Percentiles rank a stretch among this genome's conserved stretches.
Conservation (phyloP, 2,888 invertebrate species). For the Pachymerium ferrugineum region DNA sequence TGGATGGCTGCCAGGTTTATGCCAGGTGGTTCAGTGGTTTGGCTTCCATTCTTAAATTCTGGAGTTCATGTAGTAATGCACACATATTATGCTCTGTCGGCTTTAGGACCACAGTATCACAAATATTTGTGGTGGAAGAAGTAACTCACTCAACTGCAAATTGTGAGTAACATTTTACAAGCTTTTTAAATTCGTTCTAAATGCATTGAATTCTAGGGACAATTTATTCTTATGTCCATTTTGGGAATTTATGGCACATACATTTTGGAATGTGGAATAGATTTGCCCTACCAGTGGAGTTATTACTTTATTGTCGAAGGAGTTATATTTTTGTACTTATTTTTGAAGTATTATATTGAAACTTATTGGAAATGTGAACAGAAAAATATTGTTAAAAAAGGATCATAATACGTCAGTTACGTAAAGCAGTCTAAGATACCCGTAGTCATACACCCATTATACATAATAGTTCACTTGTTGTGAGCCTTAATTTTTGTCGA, state of each 20-base stretch:
- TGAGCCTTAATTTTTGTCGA: too few species aligned
- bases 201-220: constrained; percentile 33
- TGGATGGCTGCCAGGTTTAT: constrained; percentile 95
- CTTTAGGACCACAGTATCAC: constrained; percentile 87
- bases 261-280: not conserved
- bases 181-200: not conserved
- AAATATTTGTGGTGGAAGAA: constrained; percentile 98
- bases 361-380: not conserved
- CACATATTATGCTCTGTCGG: constrained; percentile 91
- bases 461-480: too few species aligned
- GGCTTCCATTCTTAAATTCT: constrained; percentile 87
- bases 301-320: not conserved
- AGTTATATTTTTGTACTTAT: not conserved
- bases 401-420: too few species aligned
- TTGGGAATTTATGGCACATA: constrained; percentile 17
- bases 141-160: constrained; percentile 89
- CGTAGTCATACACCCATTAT: too few species aligned
- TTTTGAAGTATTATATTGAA: not conserved
- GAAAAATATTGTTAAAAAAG: too few species aligned
- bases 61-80: constrained; percentile 97
- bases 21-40: constrained; percentile 63
- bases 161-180: too few species aligned
- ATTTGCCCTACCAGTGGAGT: not conserved
- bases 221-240: constrained; percentile 37
- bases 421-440: too few species aligned